A percentile compares a stretch with the other conserved stretches of the same genome.
Conservation (phyloP, 2,888 invertebrate genomes). For the Ischnura elegans region DNA sequence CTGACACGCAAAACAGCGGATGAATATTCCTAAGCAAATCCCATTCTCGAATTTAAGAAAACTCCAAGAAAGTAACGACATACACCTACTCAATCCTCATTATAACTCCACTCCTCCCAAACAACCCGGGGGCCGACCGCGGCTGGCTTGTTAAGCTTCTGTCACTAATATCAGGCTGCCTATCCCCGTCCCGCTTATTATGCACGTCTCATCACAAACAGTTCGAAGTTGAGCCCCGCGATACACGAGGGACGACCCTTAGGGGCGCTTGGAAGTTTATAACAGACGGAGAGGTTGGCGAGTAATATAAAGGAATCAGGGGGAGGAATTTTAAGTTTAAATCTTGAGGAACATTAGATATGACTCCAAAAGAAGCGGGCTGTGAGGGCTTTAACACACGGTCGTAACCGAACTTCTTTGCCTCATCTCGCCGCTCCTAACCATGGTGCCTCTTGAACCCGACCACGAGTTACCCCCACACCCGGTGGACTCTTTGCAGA, state of each 20-base stretch:
- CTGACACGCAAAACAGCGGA: neutral
- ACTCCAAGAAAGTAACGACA: neutral
- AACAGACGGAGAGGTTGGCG: neutral
- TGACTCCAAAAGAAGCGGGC: conserved; percentile 53
- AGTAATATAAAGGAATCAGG: neutral
- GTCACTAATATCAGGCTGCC: conserved; percentile 60
- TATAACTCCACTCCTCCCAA: neutral
- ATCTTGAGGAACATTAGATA: conserved; percentile 50
- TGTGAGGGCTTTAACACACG: conserved; percentile 54
- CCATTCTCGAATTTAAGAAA: neutral
- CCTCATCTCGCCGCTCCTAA: neutral
- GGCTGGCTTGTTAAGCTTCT: conserved; percentile 37
- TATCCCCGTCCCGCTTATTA: neutral
- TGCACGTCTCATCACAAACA: conserved; percentile 61
- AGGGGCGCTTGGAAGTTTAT: neutral
- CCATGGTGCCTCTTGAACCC: no score
- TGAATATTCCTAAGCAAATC: neutral
- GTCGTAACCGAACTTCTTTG: conserved; percentile 60
- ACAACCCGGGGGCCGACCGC: neutral
- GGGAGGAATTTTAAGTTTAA: conserved; percentile 22
- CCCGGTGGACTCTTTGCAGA: conserved; percentile 53
- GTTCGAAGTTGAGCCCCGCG: conserved; percentile 44
- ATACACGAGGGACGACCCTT: neutral
- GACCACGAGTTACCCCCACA: neutral
- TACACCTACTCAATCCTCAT: neutral